phyloP scores from a whole-genome alignment of 2,113 vertebrate species.

The Oceanodroma tethys region DNA sequence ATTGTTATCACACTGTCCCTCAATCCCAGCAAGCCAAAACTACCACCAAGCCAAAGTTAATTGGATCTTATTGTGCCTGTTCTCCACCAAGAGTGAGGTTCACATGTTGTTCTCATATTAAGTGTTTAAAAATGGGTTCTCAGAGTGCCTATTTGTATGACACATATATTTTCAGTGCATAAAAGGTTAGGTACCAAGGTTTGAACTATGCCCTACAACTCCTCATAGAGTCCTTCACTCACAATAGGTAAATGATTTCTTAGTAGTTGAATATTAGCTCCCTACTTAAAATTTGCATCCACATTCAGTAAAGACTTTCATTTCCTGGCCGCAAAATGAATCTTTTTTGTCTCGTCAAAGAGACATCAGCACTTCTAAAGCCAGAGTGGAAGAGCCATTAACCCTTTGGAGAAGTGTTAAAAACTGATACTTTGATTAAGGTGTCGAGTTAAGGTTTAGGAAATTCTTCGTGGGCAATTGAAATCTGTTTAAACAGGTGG shows the following conservation, averaged over 20 bases:
- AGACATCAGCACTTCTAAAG: not conserved
- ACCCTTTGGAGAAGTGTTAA: not conserved
- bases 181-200: not conserved
- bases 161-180: not conserved
- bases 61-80: not conserved
- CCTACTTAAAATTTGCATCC: not conserved
- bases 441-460: not conserved
- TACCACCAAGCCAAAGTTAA: not conserved
- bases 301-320: not conserved
- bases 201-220: not conserved
- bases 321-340: not conserved
- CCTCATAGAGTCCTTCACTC: not conserved
- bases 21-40: not conserved
- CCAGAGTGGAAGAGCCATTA: not conserved
- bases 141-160: not conserved
- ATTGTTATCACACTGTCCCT: not conserved
- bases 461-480: not conserved
- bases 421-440: not conserved
- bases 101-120: not conserved
- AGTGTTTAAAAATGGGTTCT: constrained; percentile 10
- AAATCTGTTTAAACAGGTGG: not conserved
- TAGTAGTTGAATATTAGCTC: constrained; percentile 11
- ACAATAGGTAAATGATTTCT: constrained; percentile 9
- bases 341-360: not conserved
- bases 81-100: not conserved